Base-by-base conservation (phyloP, 2,797 vertebrate species). In the Enteromius radiatus region DNA sequence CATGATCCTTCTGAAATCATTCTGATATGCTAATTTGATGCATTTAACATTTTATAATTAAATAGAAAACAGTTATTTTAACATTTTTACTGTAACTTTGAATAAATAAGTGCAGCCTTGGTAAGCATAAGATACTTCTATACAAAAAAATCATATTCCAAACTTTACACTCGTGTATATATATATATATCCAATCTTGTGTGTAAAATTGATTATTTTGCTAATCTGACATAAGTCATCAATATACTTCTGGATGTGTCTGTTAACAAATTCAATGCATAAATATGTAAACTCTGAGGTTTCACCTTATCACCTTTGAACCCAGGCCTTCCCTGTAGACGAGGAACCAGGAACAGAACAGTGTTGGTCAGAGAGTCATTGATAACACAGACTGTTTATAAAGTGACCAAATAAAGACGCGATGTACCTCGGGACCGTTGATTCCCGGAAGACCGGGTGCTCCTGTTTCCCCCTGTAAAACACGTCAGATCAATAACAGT, bases 231-330 rank as follows among this genome's bases (percentile, higher is more conserved):
- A 56, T 26, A 5, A 61, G 23, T 28, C 56, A 28, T 63, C 14
- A 63, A 31, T 28, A 63, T 17, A 1, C 3, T 63, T 31, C 14
- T 63, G 59, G 2, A 63, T 63, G 26, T 31, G n/a, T 14, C 26
- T 63, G 26, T 63, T 52, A 52, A 52, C 11, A 10, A 8, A 36
- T 54, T 6, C 47, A 26, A 9, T 33, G 14, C 21, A 15, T 45
- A 64, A 26, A 31, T 33, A 17, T 64, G 64, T 54, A 70, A 65
- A 38, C 36, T 41, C 43, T 54, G 38, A 80, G 91, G 1, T 67
- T 43, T 90, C 89, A 96, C 96, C 96, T 97, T 97, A 82, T 93
- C 94, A 82, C 97, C 97, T 79, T 96, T 96, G 87, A 94, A 95
- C 12, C 96, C 96, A 79, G 92, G 86, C 84, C 59, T 84, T 74